These are phyloP conservation scores for Dascillus cervinus DNA, from an alignment of 2,888 invertebrate genomes.

Conservation along the genomic window DNA sequence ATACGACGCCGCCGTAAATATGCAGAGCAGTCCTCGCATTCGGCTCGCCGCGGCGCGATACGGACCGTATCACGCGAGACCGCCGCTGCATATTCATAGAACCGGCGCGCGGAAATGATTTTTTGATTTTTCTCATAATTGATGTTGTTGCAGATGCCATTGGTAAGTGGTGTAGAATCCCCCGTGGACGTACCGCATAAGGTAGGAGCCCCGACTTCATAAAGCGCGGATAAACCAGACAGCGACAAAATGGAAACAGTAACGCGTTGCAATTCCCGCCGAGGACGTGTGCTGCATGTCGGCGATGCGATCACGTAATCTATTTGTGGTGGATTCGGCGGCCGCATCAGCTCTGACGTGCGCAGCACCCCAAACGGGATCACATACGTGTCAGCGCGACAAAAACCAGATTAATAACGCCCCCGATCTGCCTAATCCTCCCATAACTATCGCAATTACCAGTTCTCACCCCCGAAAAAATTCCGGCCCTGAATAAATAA, in stretches of 20 bases:
- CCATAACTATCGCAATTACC: no score
- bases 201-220: constrained; percentile 6
- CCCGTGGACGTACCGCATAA: constrained; percentile 8
- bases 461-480: no score
- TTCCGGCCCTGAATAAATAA: no score
- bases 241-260: constrained; percentile 22
- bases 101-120: no score
- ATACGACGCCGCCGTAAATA: no score
- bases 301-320: constrained; percentile 42
- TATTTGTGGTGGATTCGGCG: constrained; percentile 38
- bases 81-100: no score
- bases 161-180: constrained; percentile 59
- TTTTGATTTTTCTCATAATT: constrained; percentile 22
- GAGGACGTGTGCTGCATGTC: constrained; percentile 33
- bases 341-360: constrained; percentile 33
- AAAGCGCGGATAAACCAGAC: constrained; percentile 15
- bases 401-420: constrained; percentile 37
- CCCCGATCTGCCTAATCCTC: constrained; percentile 23
- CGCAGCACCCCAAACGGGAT: constrained; percentile 29
- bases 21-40: no score
- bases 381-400: constrained; percentile 29
- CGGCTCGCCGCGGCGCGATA: no score
- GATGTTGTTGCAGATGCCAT: constrained; percentile 71
- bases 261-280: constrained; percentile 36
- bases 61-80: no score